Evolutionary conservation across 2,113 vertebrate species (phyloP).

Genomic region (Onychostoma macrolepis): DNA sequence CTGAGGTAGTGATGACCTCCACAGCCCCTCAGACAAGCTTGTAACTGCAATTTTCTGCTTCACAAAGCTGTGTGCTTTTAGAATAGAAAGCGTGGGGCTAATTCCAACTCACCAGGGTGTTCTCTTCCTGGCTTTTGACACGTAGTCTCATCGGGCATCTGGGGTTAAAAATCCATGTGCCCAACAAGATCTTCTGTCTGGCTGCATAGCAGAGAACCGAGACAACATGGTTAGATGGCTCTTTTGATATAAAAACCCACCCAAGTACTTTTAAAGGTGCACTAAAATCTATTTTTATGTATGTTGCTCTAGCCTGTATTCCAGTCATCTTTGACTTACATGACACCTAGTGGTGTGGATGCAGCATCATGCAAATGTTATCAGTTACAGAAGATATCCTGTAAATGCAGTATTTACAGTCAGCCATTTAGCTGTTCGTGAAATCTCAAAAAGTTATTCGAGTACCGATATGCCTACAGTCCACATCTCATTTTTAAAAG

Average conservation of each 20-base stretch:
- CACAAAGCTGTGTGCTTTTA: constrained; percentile 41
- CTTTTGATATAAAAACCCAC: constrained; percentile 24
- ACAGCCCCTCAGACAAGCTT: constrained; percentile 33
- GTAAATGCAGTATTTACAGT: not conserved
- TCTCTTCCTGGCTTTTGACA: constrained; percentile 39
- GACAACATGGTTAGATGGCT: constrained; percentile 17
- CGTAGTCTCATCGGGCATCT: not conserved
- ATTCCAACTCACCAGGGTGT: constrained; percentile 41
- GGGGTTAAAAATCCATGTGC: constrained; percentile 43
- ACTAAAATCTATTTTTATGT: not conserved
- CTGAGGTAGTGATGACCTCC: constrained; percentile 33
- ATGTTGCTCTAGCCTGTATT: not conserved
- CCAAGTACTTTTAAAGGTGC: constrained; percentile 7
- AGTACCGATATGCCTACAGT: not conserved
- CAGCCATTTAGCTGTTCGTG: too few relatives aligned
- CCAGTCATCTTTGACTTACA: not conserved
- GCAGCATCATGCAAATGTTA: not conserved
- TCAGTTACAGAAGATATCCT: not conserved
- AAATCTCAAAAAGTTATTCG: not conserved
- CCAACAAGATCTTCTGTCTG: constrained; percentile 38
- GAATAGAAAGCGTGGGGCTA: constrained; percentile 39
- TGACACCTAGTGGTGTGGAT: constrained; percentile 5
- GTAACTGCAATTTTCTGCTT: constrained; percentile 57
- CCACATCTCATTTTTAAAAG: not conserved
- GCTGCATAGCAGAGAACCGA: constrained; percentile 35